phyloP scores from a whole-genome alignment of 2,888 invertebrate genomes.

The Horisme vitalbata region DNA sequence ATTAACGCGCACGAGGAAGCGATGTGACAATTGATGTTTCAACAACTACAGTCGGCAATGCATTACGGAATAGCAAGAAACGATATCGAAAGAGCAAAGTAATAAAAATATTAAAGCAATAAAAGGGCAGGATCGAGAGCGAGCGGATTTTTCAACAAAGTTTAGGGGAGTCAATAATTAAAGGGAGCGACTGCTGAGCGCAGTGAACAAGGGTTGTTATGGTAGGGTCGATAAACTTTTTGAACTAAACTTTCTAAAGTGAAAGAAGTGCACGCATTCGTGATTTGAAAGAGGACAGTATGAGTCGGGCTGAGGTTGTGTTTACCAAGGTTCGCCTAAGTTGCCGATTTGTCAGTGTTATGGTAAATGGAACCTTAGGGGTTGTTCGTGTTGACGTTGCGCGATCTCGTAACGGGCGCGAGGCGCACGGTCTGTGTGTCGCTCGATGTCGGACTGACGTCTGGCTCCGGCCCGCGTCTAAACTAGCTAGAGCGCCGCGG shows the following conservation, averaged over 20 bases:
- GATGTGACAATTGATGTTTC: constrained; percentile 40
- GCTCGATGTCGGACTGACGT: constrained; percentile 72
- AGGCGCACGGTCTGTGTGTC: constrained; percentile 74
- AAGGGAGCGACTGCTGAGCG: constrained; percentile 75
- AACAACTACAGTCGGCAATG: constrained; percentile 39
- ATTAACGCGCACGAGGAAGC: constrained; percentile 55
- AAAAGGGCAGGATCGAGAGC: constrained; percentile 64
- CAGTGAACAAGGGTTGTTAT: constrained; percentile 79
- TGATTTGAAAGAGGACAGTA: neutral
- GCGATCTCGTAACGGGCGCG: constrained; percentile 61
- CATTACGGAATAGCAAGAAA: constrained; percentile 37
- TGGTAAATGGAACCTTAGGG: constrained; percentile 22
- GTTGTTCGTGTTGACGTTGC: constrained; percentile 27
- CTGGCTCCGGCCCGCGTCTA: constrained; percentile 43
- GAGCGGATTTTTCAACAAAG: constrained; percentile 66
- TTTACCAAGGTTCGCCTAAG: constrained; percentile 16
- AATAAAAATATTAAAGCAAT: constrained; percentile 70
- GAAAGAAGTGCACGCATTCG: constrained; percentile 10
- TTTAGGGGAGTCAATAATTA: constrained; percentile 81
- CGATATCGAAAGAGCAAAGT: constrained; percentile 46
- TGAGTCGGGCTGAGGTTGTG: constrained; percentile 12
- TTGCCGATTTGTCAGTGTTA: constrained; percentile 20
- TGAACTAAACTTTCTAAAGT: constrained; percentile 18
- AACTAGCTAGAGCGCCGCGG: constrained; percentile 47
- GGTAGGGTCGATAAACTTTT: constrained; percentile 78